Evolutionary conservation across 2,888 invertebrate species (phyloP).

Genomic region (Thera britannica): DNA sequence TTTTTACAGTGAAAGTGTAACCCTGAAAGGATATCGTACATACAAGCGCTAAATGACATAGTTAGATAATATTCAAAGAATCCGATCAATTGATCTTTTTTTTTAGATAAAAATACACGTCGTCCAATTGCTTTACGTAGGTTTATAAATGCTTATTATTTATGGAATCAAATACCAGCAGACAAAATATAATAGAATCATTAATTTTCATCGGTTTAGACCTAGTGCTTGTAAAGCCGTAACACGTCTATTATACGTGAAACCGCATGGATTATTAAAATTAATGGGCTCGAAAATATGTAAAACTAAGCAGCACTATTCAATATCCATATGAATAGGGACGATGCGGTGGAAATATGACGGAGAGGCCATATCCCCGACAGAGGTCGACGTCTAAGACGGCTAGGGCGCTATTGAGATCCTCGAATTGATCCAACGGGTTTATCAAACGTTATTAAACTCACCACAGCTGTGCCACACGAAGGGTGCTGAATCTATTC

Average conservation of each 20-base stretch:
- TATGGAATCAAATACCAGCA: not conserved
- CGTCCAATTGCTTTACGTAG: not conserved
- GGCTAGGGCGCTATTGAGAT: slow-evolving; percentile 63
- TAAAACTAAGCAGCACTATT: slow-evolving; percentile 61
- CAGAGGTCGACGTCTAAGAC: slow-evolving; percentile 70
- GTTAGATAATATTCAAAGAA: not conserved
- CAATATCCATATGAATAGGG: slow-evolving; percentile 71
- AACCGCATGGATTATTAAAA: slow-evolving; percentile 62
- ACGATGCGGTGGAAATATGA: slow-evolving; percentile 69
- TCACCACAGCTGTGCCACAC: slow-evolving; percentile 63
- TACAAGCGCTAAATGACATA: not conserved
- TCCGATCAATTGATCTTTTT: not conserved
- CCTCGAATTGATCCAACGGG: slow-evolving; percentile 70
- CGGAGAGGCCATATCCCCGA: slow-evolving; percentile 68
- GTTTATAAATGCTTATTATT: not conserved
- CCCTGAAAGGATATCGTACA: slow-evolving; percentile 4
- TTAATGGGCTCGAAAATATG: slow-evolving; percentile 70
- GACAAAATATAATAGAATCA: slow-evolving; percentile 28
- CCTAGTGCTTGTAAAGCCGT: slow-evolving; percentile 46
- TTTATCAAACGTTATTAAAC: slow-evolving; percentile 79
- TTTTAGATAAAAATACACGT: too few species aligned
- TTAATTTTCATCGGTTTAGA: slow-evolving; percentile 39
- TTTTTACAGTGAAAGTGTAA: slow-evolving; percentile 34
- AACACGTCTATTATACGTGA: slow-evolving; percentile 50
- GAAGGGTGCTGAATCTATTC: slow-evolving; percentile 62